Evolutionary conservation across 2,797 vertebrate genomes (phyloP).

Genomic region (Ctenochaetus hawaiiensis): DNA sequence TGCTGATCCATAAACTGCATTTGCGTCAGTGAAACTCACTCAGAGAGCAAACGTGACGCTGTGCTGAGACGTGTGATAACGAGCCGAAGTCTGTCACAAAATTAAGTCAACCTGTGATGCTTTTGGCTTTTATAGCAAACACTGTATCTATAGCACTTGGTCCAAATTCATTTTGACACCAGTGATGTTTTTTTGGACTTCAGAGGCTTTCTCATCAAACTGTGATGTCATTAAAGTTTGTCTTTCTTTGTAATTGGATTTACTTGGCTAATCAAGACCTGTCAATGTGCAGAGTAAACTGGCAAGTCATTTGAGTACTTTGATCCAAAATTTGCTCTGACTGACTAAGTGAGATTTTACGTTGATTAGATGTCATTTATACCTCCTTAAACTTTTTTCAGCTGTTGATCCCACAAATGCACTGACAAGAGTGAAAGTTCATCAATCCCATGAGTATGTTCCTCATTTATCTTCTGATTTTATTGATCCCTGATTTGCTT

Average conservation of each 20-base stretch:
- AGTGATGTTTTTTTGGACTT: constrained; percentile 3
- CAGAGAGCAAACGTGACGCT: constrained; percentile 11
- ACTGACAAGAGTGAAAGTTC: constrained; percentile 26
- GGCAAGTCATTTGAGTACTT: constrained; percentile 6
- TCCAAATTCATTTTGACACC: constrained; percentile 17
- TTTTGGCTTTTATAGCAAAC: neutral
- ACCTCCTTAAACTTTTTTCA: neutral
- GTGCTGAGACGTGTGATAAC: constrained; percentile 43
- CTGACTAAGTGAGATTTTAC: neutral
- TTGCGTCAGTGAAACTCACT: constrained; percentile 58
- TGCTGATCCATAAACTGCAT: constrained; percentile 41
- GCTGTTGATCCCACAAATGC: constrained; percentile 19
- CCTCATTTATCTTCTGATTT: constrained; percentile 31
- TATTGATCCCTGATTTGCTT: constrained; percentile 27
- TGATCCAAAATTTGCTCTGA: constrained; percentile 1
- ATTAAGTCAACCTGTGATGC: neutral
- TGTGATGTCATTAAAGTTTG: neutral
- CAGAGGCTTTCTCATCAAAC: neutral
- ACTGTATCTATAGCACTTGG: neutral
- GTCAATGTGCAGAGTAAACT: constrained; percentile 2
- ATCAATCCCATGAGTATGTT: constrained; percentile 25
- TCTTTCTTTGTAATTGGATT: constrained; percentile 30
- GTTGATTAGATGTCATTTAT: constrained; percentile 27
- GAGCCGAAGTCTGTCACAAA: constrained; percentile 21
- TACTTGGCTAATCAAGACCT: constrained; percentile 12